Base-by-base conservation (phyloP, 37 sponge, comb jelly and placozoan species). In the Ephydatia muelleri region DNA sequence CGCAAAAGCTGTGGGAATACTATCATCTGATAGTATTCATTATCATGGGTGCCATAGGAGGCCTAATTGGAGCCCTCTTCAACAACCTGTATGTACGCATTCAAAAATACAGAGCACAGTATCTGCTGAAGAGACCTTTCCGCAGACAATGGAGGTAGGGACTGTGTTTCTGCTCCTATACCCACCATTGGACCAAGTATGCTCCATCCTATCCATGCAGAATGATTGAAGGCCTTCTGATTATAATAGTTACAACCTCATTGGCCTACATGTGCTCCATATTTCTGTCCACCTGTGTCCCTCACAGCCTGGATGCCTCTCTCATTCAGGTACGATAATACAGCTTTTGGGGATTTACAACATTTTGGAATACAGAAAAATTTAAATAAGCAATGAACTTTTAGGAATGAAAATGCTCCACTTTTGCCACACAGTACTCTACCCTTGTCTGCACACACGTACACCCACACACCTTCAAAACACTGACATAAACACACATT, bases 51-150 rank as follows among this genome's bases (percentile, higher is more conserved):
- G 90, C 86, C 13, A 86, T 88, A 2, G 98, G 98, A n/a, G 98
- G 98, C 0, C 65, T 98, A 28, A 87, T 98, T 0, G 98, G 98
- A 0, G 98, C 98, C 1, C 80, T 90, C 38, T 98, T 98, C 73
- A 98, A 98, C 82, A 79, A 69, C 65, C 75, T 98, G 70, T 95
- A 98, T 69, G 70, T 48, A 27, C 76, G 80, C 57, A 69, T 98
- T 39, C 93, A 96, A 35, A 86, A 83, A 37, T 98, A 93, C 78
- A 78, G 98, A 65, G 75, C 94, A 81, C 93, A 92, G 85, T 90
- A 93, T 80, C 85, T 93, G 66, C 25, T 57, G 1, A 39, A 35
- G 67, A 83, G 86, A 69, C 14, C 22, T 38, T 74, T 22, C 16
- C 47, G 38, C 25, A 33, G 76, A 0, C 26, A 82, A 1, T 87